Evolutionary conservation across 2,113 vertebrate genomes (phyloP), one percentile per base, ranked within the genome.

Genomic region (Semnornis frantzii): DNA sequence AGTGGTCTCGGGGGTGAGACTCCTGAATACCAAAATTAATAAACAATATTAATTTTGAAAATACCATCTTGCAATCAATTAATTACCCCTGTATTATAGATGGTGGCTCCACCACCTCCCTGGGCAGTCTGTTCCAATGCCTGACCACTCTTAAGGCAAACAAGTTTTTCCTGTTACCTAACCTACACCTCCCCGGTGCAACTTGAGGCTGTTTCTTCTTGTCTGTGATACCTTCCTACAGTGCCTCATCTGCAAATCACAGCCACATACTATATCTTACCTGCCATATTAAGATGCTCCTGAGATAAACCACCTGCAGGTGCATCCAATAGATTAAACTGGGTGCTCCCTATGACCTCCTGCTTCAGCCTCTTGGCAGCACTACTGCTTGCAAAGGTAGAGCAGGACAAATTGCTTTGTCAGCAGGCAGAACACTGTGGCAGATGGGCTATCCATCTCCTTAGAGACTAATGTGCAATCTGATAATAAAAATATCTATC

Each of bases 201-300:
- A 52, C 50, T 52, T 25, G 50, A 52, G 50, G 23, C 50, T 13
- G 23, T 13, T 52, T 52, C 50, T 12, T 52, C 50, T 52, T 52
- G 50, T 52, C 23, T 70, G 24, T 20, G 1, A 7, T 1, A 55
- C 17, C 33, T 52, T 34, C 50, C 44, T n/a, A 21, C 20, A 30
- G 34, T 6, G 18, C 31, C 23, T 50, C 6, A 0, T 54, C 58
- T 52, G 12, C 1, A 2, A 42, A 4, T 28, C 5, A 1, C 4
- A 84, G 65, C 28, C 58, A 84, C 6, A 2, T 6, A 0, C 11
- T 82, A 1, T 28, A 3, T 79, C 33, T 50, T 5, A 21, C 16
- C 33, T 68, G 64, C 12, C 23, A 14, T 1, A 46, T 8, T 15
- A 27, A 39, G 0, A 7, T 7, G 16, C 24, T 71, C 20, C 65